Evolutionary conservation across 1,140 invertebrate genomes (phyloP), one percentile per base, ranked within the genome.

Genomic region (Pteromalus puparum): DNA sequence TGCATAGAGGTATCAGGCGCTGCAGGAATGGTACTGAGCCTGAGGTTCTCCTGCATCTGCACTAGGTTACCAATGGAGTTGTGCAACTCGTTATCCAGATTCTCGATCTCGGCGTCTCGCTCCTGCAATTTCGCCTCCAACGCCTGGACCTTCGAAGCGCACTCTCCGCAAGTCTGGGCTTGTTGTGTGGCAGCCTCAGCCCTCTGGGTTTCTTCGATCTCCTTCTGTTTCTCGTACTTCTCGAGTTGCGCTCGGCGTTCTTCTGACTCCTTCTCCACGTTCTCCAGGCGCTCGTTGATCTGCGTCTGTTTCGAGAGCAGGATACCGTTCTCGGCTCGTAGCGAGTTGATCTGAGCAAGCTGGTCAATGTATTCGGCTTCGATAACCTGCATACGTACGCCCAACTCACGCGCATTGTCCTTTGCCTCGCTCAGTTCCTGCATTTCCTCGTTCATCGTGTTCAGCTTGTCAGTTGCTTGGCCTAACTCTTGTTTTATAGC

Each of bases 31-130:
- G 89, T 89, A 12, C 88, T 91, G 0, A 88, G 84, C 9, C 89
- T 83, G 0, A 91, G 26, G 28, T 89, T 88, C 38, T 92, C 89
- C 72, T 90, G 86, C 90, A 92, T 92, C n/a, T 91, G 88, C 2
- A 90, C 87, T 1, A 92, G 90, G 85, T 91, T 91, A 7, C 93
- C 93, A 86, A 95, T 95, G 46, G 95, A 95, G 82, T 95, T 95
- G 0, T 90, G 90, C n/a, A 96, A 91, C 86, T 97, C 96, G 24
- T 93, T 91, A 87, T 97, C 95, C 70, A 97, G 92, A 77, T 94
- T 95, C 90, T 97, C 96, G 70, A 96, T 95, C 86, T 96, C 95
- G 13, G 95, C 93, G 87, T 96, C 95, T 76, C 95, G 91, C 90
- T 97, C 95, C 89, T 96, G 95, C 28, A 97, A 89, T 91, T 96